Percentiles rank a stretch among this genome's conserved stretches.
These are phyloP conservation scores for Actinia equina DNA, from an alignment of 64 coral and sea anemone species.

Conservation along the genomic window DNA sequence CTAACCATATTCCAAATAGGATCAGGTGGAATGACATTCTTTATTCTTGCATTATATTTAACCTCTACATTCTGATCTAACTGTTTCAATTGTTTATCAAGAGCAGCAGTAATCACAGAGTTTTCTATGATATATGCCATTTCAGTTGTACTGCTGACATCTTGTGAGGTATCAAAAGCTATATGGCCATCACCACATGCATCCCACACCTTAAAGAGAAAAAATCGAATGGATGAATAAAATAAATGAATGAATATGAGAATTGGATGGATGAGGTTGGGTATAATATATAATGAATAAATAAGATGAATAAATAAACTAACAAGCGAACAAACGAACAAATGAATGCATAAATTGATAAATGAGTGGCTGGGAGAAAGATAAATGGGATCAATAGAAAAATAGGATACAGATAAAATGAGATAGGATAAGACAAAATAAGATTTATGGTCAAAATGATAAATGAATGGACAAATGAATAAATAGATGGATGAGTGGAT, in stretches of 20 bases:
- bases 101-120: slow-evolving; percentile 63
- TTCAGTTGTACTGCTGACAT: slow-evolving; percentile 35
- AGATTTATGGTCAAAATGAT: too few relatives aligned
- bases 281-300: too few relatives aligned
- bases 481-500: too few relatives aligned
- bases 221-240: neutral
- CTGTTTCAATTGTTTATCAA: slow-evolving; percentile 58
- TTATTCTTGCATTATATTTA: slow-evolving; percentile 67
- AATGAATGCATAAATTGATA: too few relatives aligned
- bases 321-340: too few relatives aligned
- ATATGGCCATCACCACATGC: slow-evolving; percentile 93
- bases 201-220: slow-evolving; percentile 83
- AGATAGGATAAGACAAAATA: neutral
- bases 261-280: too few relatives aligned
- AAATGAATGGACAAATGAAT: too few relatives aligned
- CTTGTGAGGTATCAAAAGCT: slow-evolving; percentile 63
- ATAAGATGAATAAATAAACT: too few relatives aligned
- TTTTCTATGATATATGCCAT: slow-evolving; percentile 97
- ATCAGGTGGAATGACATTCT: slow-evolving; percentile 61
- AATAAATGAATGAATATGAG: too few relatives aligned
- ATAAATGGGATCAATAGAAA: too few relatives aligned
- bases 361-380: too few relatives aligned
- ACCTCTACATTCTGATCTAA: slow-evolving; percentile 72
- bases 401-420: neutral
- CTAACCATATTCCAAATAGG: slow-evolving; percentile 69